phyloP scores from a whole-genome alignment of 1,140 invertebrate genomes.

The Gryllus bimaculatus region DNA sequence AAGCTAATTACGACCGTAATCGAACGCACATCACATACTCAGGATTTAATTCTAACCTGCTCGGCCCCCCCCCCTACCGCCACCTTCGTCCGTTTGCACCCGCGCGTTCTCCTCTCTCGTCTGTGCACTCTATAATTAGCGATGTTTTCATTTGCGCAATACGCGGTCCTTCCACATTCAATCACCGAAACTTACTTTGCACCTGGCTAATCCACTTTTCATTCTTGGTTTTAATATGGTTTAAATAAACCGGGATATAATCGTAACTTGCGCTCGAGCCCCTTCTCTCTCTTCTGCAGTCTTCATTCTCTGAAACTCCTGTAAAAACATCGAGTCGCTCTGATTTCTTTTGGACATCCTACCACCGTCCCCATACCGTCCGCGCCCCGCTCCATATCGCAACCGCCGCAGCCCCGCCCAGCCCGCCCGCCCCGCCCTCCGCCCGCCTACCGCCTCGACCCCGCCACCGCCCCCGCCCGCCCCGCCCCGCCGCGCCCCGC shows the following conservation, averaged over 20 bases:
- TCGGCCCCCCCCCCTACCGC: neutral
- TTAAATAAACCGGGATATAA: neutral
- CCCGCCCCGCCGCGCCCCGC: no score
- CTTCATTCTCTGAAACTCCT: neutral
- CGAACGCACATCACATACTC: neutral
- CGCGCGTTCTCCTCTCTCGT: neutral
- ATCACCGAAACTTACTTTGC: slow-evolving; percentile 4
- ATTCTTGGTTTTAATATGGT: neutral
- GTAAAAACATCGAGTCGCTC: neutral
- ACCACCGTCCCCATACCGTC: no score
- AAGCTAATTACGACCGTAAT: neutral
- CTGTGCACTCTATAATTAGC: neutral
- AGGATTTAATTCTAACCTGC: neutral
- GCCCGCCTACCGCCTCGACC: no score
- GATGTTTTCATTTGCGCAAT: neutral
- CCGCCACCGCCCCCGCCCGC: no score
- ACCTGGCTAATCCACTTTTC: neutral
- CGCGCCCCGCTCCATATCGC: no score
- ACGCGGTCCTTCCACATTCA: neutral
- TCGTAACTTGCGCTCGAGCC: neutral
- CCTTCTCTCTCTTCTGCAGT: neutral
- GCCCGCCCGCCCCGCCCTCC: no score
- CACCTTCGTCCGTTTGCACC: no score
- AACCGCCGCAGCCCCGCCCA: no score
- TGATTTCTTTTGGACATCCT: neutral